Conservation (phyloP, 2,888 invertebrate genomes). For the Hypena proboscidalis region DNA sequence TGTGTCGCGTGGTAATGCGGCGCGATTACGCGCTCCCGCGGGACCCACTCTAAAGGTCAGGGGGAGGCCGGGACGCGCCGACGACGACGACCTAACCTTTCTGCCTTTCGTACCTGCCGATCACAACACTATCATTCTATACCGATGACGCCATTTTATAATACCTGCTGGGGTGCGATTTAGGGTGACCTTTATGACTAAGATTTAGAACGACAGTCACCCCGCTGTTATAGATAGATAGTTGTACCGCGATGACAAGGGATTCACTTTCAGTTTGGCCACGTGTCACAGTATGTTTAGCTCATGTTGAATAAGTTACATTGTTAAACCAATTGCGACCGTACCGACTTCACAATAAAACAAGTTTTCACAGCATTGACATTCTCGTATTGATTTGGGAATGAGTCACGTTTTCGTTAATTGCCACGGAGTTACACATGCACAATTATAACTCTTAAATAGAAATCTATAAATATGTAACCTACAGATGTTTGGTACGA, state of each 20-base stretch:
- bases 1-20: slow-evolving; percentile 60
- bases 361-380: background rate
- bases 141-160: slow-evolving; percentile 64
- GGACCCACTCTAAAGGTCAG: slow-evolving; percentile 67
- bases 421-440: slow-evolving; percentile 17
- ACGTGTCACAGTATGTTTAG: slow-evolving; percentile 56
- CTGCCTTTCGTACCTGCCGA: slow-evolving; percentile 61
- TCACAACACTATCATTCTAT: slow-evolving; percentile 49
- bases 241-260: slow-evolving; percentile 6
- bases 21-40: slow-evolving; percentile 59
- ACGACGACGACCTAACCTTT: slow-evolving; percentile 59
- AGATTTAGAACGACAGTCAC: too few relatives aligned
- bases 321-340: slow-evolving; percentile 1
- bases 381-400: slow-evolving; percentile 17
- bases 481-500: slow-evolving; percentile 19
- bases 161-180: slow-evolving; percentile 61
- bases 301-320: slow-evolving; percentile 23
- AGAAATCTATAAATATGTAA: slow-evolving; percentile 34
- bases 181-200: slow-evolving; percentile 61
- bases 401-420: slow-evolving; percentile 22
- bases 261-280: slow-evolving; percentile 51
- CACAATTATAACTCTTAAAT: slow-evolving; percentile 24
- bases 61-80: slow-evolving; percentile 50
- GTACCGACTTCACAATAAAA: too few relatives aligned
- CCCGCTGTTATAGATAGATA: too few relatives aligned